Percentiles rank a stretch among this genome's conserved stretches.
These are phyloP conservation scores for Naja naja DNA, from an alignment of 2,113 vertebrate species.

Conservation along the genomic window DNA sequence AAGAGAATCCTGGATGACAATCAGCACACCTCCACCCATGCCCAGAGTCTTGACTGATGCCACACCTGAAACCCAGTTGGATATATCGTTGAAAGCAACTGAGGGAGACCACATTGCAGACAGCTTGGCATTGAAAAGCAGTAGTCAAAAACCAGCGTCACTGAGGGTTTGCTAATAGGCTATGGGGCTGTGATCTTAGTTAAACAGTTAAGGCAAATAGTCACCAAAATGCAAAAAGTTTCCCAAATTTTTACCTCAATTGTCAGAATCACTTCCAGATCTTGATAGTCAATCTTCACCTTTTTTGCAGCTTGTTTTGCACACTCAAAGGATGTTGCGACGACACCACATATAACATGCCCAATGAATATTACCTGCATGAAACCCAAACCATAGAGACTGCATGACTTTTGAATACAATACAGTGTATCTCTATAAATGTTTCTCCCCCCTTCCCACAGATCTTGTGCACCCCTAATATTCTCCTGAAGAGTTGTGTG, in stretches of 20 bases:
- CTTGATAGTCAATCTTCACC: conserved; percentile 59
- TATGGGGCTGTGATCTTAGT: background rate
- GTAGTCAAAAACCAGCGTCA: too few relatives aligned
- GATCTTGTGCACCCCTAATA: background rate
- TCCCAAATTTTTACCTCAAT: conserved; percentile 59
- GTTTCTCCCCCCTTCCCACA: background rate
- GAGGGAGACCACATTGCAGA: too few relatives aligned
- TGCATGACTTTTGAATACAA: background rate
- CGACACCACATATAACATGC: conserved; percentile 63
- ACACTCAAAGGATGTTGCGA: conserved; percentile 58
- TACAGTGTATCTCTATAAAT: background rate
- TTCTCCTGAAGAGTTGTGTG: background rate
- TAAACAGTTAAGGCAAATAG: background rate
- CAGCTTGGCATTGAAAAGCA: too few relatives aligned
- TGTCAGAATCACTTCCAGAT: conserved; percentile 64
- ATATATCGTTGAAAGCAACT: too few relatives aligned
- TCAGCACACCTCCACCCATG: too few relatives aligned
- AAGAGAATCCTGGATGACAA: too few relatives aligned
- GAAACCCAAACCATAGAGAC: background rate
- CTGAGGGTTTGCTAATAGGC: too few relatives aligned
- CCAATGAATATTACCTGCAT: conserved; percentile 68
- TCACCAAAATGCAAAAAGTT: background rate
- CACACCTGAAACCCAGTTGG: too few relatives aligned
- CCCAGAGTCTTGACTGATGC: too few relatives aligned
- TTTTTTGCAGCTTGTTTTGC: conserved; percentile 45